phyloP scores from a whole-genome alignment of 2,797 vertebrate genomes.

The Cyprinella venusta region DNA sequence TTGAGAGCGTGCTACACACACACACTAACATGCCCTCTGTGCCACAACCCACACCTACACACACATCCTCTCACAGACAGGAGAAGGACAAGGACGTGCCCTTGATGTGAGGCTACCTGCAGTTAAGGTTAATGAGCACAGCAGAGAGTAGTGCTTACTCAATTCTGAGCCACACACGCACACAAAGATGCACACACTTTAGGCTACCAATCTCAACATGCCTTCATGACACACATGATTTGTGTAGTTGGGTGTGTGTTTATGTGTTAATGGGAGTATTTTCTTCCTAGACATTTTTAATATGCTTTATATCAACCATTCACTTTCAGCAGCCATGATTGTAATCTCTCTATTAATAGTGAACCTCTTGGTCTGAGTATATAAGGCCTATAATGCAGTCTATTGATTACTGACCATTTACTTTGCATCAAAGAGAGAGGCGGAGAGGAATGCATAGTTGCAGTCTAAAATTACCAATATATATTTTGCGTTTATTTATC shows the following conservation, averaged over 20 bases:
- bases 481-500: neutral
- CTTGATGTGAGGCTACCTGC: conserved; percentile 65
- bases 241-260: conserved; percentile 7
- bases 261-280: conserved; percentile 11
- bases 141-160: conserved; percentile 53
- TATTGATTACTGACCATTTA: conserved; percentile 53
- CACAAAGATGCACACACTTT: conserved; percentile 17
- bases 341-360: conserved; percentile 17
- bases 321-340: conserved; percentile 11
- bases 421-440: conserved; percentile 30
- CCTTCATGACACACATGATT: conserved; percentile 23
- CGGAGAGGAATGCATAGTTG: neutral
- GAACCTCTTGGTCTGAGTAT: neutral
- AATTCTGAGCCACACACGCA: conserved; percentile 24
- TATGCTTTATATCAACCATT: conserved; percentile 27
- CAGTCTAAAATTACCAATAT: neutral
- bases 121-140: conserved; percentile 67
- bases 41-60: conserved; percentile 26
- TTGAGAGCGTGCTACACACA: neutral
- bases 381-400: conserved; percentile 22
- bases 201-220: neutral
- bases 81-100: conserved; percentile 63
- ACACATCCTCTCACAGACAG: conserved; percentile 47
- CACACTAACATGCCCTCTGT: conserved; percentile 12
- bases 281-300: conserved; percentile 6